Evolutionary conservation across 2,113 vertebrate species (phyloP).

Genomic region (Pedionomus torquatus): DNA sequence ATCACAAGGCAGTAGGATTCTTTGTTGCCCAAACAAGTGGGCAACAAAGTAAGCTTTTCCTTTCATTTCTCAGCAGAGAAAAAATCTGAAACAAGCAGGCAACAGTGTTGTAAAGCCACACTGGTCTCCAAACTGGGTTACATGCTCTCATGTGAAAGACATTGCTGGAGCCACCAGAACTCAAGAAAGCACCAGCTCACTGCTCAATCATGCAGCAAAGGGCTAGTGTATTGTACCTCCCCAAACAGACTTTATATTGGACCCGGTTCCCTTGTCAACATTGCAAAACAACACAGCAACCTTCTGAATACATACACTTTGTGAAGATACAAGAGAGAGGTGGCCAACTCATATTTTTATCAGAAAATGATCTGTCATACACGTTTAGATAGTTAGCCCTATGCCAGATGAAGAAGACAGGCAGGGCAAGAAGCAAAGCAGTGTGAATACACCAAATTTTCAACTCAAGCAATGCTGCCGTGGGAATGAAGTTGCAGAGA

Average conservation of each 20-base stretch:
- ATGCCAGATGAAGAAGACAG: accelerated
- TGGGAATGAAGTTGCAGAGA: neutral
- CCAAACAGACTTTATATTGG: neutral
- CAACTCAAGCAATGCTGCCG: neutral
- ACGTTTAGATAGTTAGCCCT: neutral
- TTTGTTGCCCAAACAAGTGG: neutral
- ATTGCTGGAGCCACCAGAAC: neutral
- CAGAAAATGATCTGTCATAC: neutral
- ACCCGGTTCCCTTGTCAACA: neutral
- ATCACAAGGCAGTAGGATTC: neutral
- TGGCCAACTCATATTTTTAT: neutral
- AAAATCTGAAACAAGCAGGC: neutral
- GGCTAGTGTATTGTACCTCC: neutral
- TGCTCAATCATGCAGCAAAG: neutral
- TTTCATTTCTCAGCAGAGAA: neutral
- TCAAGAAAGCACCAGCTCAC: neutral
- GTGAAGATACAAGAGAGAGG: neutral
- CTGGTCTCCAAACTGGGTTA: neutral
- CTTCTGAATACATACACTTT: neutral
- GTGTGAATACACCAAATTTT: neutral
- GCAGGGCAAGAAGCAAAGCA: neutral
- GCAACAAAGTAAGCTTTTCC: neutral
- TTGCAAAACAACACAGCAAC: neutral
- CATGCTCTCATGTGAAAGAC: neutral
- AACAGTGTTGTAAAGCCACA: neutral